These are phyloP conservation scores for Poeciliopsis prolifica DNA, from an alignment of 2,113 vertebrate genomes.

Conservation along the genomic window DNA sequence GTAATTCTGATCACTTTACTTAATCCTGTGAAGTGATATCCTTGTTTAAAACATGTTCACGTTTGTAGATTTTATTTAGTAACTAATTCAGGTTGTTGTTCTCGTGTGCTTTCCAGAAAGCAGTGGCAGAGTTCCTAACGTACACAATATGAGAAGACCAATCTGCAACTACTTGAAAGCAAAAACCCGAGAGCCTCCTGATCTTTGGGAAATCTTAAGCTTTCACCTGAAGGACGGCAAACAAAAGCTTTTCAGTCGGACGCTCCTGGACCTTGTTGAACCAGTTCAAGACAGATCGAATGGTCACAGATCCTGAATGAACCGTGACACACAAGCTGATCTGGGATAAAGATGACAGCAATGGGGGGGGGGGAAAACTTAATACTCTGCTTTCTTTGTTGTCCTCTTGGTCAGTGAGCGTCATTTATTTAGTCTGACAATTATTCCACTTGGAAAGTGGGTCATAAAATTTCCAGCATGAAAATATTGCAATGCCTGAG, in stretches of 20 bases:
- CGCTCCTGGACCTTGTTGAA: slow-evolving; percentile 15
- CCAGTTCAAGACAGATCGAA: slow-evolving; percentile 20
- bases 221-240: background rate
- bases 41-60: background rate
- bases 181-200: background rate
- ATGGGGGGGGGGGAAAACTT: background rate
- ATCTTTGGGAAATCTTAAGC: background rate
- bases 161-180: background rate
- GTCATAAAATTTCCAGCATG: background rate
- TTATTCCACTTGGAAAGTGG: background rate
- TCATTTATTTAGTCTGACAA: background rate
- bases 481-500: background rate
- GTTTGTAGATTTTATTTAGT: background rate
- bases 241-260: slow-evolving; percentile 24
- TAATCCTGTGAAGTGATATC: no score
- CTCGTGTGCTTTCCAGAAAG: background rate
- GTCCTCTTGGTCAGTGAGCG: no score
- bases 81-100: background rate
- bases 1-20: background rate
- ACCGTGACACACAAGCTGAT: slow-evolving; percentile 1
- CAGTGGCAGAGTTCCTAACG: background rate
- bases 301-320: slow-evolving; percentile 11
- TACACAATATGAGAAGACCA: background rate
- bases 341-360: slow-evolving; percentile 7
- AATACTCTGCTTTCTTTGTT: background rate